These are phyloP conservation scores for Dolomedes plantarius DNA, from an alignment of 2,888 invertebrate species.

Conservation along the genomic window DNA sequence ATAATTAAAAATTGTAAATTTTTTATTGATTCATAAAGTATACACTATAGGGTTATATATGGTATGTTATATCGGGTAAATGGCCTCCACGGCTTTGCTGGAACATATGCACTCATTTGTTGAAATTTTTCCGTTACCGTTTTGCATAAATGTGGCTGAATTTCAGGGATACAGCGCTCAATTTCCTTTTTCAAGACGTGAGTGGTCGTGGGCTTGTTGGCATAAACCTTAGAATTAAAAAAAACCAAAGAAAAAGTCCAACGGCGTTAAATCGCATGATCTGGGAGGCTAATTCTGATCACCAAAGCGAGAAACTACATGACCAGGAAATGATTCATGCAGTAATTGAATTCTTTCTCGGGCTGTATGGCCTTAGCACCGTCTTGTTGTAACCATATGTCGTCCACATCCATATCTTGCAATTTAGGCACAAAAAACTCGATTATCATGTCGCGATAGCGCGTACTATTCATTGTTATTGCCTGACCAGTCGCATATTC, in stretches of 20 bases:
- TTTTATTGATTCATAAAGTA: too few species aligned
- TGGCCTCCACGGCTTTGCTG: too few species aligned
- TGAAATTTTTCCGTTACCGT: background rate
- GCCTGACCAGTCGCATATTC: constrained; percentile 75
- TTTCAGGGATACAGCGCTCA: background rate
- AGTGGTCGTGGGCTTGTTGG: background rate
- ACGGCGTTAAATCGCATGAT: too few species aligned
- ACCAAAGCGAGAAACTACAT: too few species aligned
- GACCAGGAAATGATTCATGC: background rate
- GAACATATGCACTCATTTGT: too few species aligned
- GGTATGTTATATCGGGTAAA: too few species aligned
- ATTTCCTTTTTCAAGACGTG: background rate
- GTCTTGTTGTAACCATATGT: background rate
- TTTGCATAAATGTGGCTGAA: too few species aligned
- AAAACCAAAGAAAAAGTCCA: too few species aligned
- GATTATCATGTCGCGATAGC: background rate
- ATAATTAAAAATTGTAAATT: too few species aligned
- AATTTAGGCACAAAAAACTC: background rate
- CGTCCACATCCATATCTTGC: background rate
- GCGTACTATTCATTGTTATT: background rate
- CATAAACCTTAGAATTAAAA: background rate
- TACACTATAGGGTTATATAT: too few species aligned
- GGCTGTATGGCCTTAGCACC: background rate
- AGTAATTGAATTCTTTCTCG: constrained; percentile 4
- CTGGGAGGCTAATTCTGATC: too few species aligned